Base-by-base conservation (phyloP, 2,113 vertebrate species). In the Chunga burmeisteri region DNA sequence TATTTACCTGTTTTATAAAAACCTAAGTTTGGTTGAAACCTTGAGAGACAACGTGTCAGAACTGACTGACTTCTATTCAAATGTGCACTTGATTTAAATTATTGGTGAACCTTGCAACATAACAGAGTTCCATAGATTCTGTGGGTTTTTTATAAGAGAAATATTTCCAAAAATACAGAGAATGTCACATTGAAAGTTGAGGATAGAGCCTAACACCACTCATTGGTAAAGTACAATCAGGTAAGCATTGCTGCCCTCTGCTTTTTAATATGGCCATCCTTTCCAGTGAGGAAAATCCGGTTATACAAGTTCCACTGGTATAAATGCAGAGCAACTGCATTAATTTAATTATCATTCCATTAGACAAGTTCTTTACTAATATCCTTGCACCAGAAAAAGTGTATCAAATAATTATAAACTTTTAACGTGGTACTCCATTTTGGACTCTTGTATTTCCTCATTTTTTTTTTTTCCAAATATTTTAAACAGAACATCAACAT, bases 391-490 rank as follows among this genome's bases (percentile, higher is more conserved):
- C 8, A 85, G 29, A 70, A 87, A 71, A 87, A 63, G 16, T 4
- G 3, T 38, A 78, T 50, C 25, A 75, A 86, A 67, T 52, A 52
- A 50, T 44, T 52, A 42, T 7, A 19, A 81, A 47, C 12, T 59
- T 88, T 49, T 55, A 63, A 49, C 1, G 1, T 46, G 12, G 27
- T 19, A 32, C 36, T 63, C 32, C 12, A 82, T 13, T 84, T 46
- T 32, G 16, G 21, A 75, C 19, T 36, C 27, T 6, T 0, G 0
- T 6, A 7, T 63, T 80, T 62, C 25, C 27, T 42, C 9, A 1
- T 19, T 25, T 62, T 9, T 67, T 61, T 65, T 17, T 59, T 50
- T 17, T 2, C 25, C 34, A 44, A 56, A 44, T 32, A 85, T 10
- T 86, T 94, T 40, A 56, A 74, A 74, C 5, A 74, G 21, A 20